These are phyloP conservation scores for Xanthia icteritia DNA, from an alignment of 2,888 invertebrate species.

Conservation along the genomic window DNA sequence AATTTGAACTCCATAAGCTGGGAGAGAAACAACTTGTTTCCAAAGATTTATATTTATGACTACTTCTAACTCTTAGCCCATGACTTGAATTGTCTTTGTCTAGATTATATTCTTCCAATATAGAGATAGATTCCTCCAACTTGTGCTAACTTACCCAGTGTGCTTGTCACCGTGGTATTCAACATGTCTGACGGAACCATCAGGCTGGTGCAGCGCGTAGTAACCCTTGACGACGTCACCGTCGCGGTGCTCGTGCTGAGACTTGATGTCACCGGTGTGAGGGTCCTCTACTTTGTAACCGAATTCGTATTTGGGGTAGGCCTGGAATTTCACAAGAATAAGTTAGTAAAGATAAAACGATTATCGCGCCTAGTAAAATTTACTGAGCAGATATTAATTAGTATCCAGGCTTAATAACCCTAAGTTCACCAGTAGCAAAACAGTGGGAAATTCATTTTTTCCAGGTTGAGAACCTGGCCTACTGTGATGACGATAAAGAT, in stretches of 20 bases:
- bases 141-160: slow-evolving; percentile 76
- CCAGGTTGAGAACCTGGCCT: background rate
- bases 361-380: background rate
- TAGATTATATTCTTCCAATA: background rate
- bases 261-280: slow-evolving; percentile 88
- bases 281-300: slow-evolving; percentile 83
- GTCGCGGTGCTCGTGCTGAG: slow-evolving; percentile 85
- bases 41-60: background rate
- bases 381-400: no score
- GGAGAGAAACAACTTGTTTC: background rate
- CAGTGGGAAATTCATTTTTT: background rate
- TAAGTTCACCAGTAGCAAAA: background rate
- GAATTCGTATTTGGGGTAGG: slow-evolving; percentile 82
- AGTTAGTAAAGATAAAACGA: background rate
- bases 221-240: slow-evolving; percentile 84
- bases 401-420: background rate
- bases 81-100: background rate
- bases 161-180: slow-evolving; percentile 89
- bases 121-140: background rate
- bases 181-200: slow-evolving; percentile 89
- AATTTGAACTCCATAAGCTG: background rate
- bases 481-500: no score
- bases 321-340: slow-evolving; percentile 58
- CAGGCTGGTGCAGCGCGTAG: slow-evolving; percentile 87
- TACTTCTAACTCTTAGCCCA: no score